Conservation (phyloP, 2,797 vertebrate genomes). For the Lutjanus argentimaculatus region DNA sequence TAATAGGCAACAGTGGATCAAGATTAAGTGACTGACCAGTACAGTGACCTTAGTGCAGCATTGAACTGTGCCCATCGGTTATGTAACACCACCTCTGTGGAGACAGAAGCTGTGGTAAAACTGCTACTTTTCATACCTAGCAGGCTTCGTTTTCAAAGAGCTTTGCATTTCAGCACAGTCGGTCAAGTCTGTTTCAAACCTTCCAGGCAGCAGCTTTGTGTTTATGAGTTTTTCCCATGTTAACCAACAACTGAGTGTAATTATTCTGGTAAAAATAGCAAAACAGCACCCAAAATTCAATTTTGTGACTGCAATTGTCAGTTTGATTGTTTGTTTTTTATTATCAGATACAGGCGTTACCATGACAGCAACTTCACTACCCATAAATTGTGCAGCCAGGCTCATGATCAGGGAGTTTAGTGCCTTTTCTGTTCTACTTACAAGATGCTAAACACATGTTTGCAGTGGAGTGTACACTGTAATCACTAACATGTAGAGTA, state of each 20-base stretch:
- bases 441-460: constrained; percentile 32
- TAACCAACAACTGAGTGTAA: neutral
- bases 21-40: constrained; percentile 26
- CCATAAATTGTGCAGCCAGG: neutral
- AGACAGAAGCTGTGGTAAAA: constrained; percentile 14
- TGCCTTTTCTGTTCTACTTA: neutral
- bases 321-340: constrained; percentile 7
- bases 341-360: constrained; percentile 3
- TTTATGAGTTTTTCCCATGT: neutral
- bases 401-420: constrained; percentile 12
- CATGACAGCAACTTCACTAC: neutral
- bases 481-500: constrained; percentile 16
- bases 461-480: constrained; percentile 16
- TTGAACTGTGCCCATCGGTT: constrained; percentile 17
- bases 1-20: constrained; percentile 36
- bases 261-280: neutral
- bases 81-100: constrained; percentile 25
- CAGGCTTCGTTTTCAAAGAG: constrained; percentile 4
- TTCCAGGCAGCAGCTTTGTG: constrained; percentile 7
- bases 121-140: constrained; percentile 2
- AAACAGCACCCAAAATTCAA: neutral
- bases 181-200: constrained; percentile 3
- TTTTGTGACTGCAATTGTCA: constrained; percentile 1
- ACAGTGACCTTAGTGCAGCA: constrained; percentile 4
- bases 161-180: constrained; percentile 18